Evolutionary conservation across 2,113 vertebrate genomes (phyloP).

Genomic region (Gracilinanus agilis): DNA sequence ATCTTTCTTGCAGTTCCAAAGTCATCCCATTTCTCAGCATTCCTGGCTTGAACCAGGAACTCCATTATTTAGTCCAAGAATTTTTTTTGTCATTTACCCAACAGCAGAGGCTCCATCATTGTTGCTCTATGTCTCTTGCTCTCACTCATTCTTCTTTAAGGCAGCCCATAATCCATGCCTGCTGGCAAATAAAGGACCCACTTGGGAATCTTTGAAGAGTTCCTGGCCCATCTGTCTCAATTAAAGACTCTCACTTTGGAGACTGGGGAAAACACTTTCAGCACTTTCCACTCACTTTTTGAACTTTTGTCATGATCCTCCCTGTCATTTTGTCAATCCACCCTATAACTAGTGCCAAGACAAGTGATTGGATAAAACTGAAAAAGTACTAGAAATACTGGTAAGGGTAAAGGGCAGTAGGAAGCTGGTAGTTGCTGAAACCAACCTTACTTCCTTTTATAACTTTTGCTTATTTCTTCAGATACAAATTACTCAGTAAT

Average conservation of each 20-base stretch:
- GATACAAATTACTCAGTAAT: not conserved
- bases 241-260: not conserved
- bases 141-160: not conserved
- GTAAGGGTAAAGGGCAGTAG: not conserved
- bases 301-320: not conserved
- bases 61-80: not conserved
- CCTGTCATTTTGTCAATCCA: not conserved
- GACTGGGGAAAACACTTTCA: not conserved
- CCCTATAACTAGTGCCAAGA: not conserved
- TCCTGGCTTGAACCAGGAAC: not conserved
- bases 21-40: not conserved
- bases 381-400: not conserved
- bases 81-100: not conserved
- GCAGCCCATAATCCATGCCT: not conserved
- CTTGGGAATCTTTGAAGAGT: not conserved
- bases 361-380: not conserved
- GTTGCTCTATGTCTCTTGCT: not conserved
- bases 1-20: not conserved
- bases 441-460: not conserved
- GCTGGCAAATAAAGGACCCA: not conserved
- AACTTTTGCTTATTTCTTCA: conserved; percentile 8
- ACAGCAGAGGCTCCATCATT: not conserved
- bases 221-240: not conserved
- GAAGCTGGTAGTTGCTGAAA: not conserved
- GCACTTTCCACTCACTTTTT: not conserved